These are phyloP conservation scores for Andrena fulva DNA, from an alignment of 2,888 invertebrate species.

Conservation along the genomic window DNA sequence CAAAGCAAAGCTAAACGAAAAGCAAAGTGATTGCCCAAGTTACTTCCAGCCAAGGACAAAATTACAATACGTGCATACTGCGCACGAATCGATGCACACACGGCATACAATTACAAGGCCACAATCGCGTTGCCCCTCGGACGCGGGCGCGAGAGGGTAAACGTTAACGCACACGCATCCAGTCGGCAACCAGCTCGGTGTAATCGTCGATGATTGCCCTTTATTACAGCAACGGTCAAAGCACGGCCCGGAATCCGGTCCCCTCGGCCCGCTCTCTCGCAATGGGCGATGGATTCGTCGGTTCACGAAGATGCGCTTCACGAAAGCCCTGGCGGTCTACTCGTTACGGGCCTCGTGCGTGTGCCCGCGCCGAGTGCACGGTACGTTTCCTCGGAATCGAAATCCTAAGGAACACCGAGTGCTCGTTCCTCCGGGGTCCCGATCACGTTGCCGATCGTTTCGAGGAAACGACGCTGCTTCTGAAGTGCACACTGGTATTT, in stretches of 20 bases:
- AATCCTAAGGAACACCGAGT: slow-evolving; percentile 67
- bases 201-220: slow-evolving; percentile 83
- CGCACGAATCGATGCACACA: slow-evolving; percentile 24
- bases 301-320: slow-evolving; percentile 53
- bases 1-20: neutral
- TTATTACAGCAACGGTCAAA: slow-evolving; percentile 82
- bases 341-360: slow-evolving; percentile 24
- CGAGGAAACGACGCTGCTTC: slow-evolving; percentile 54
- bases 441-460: slow-evolving; percentile 54
- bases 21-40: slow-evolving; percentile 14
- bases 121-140: slow-evolving; percentile 15
- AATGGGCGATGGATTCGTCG: slow-evolving; percentile 67
- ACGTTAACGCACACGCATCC: slow-evolving; percentile 51
- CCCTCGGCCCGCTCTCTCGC: slow-evolving; percentile 64
- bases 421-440: slow-evolving; percentile 65
- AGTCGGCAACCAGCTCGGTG: slow-evolving; percentile 72
- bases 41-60: slow-evolving; percentile 13
- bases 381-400: slow-evolving; percentile 57
- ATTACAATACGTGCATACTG: slow-evolving; percentile 18
- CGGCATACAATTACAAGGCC: slow-evolving; percentile 28
- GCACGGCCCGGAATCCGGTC: slow-evolving; percentile 80
- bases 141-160: slow-evolving; percentile 25
- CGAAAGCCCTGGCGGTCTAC: slow-evolving; percentile 18
- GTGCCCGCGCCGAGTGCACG: slow-evolving; percentile 8
- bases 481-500: no score